These are phyloP conservation scores for Talpa occidentalis DNA, from an alignment of 2,113 vertebrate species.

Conservation along the genomic window DNA sequence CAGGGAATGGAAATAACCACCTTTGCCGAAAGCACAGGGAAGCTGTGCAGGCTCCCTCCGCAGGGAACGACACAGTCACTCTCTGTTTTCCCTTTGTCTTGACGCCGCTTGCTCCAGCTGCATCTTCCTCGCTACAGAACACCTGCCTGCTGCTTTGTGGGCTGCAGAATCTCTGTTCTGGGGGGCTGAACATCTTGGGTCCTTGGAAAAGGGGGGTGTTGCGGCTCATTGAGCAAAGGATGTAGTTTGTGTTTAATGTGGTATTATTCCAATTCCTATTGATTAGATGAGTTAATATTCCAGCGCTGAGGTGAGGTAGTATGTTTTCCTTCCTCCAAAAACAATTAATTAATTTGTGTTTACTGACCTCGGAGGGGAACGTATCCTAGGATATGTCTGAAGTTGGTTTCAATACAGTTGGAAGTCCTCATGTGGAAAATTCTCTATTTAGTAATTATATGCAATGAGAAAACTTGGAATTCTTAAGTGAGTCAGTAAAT, in stretches of 20 bases:
- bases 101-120: neutral
- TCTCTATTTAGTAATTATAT: constrained; percentile 67
- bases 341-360: constrained; percentile 61
- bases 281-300: constrained; percentile 62
- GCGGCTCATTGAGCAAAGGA: neutral
- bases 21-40: neutral
- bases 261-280: constrained; percentile 46
- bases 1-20: neutral
- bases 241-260: constrained; percentile 3
- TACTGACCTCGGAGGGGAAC: constrained; percentile 29
- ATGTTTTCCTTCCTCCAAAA: constrained; percentile 61
- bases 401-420: constrained; percentile 55
- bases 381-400: constrained; percentile 8
- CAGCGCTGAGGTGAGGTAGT: neutral
- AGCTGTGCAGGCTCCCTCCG: fast-evolving
- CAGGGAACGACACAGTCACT: neutral
- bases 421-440: constrained; percentile 69
- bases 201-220: neutral
- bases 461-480: constrained; percentile 60
- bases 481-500: constrained; percentile 52
- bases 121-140: neutral
- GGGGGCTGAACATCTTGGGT: neutral
- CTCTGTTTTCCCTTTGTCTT: neutral
- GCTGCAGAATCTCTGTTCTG: neutral
- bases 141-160: neutral